Evolutionary conservation across 2,888 invertebrate genomes (phyloP), one percentile per base, ranked within the genome.

Genomic region (Argynnis bischoffii): DNA sequence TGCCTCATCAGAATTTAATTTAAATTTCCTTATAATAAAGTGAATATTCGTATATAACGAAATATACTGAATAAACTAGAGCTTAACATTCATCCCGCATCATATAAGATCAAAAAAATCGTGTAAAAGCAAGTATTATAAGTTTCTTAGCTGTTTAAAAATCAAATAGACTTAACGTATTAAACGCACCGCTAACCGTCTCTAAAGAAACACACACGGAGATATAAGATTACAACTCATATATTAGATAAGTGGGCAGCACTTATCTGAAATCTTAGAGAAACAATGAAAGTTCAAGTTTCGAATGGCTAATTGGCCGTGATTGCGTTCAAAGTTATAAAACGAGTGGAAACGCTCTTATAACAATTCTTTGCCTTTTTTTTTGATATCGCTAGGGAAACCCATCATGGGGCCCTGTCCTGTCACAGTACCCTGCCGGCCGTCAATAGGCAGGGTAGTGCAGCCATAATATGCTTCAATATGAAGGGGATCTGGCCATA

Each of bases 211-310:
- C 60, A 66, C 65, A 47, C 56, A 57, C 54, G 31, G 50, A 69
- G 66, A 70, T 71, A 51, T 67, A 15, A 69, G 74, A 74, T 74
- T 67, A 67, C 63, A 48, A 67, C 64, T 74, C 70, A 65, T 66
- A 67, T 72, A 74, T 73, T 74, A 72, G 67, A 69, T 67, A 70
- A 71, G 67, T 67, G 61, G 68, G 63, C 51, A 63, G 64, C 71
- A 61, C 61, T 79, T 81, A 84, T 83, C 77, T 81, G 72, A 77
- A 78, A 85, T 84, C 83, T 80, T 81, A 75, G 78, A 75, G 78
- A 78, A 83, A 85, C 85, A 85, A 86, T 85, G 86, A 85, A 86
- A 84, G 85, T 84, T 83, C 80, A 82, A 78, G 81, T 83, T 82
- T 79, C 81, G 79, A 84, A 86, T 81, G 75, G 82, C 82, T 86